Evolutionary conservation across 1,140 invertebrate species (phyloP).

Genomic region (Panagrolaimus sp.): DNA sequence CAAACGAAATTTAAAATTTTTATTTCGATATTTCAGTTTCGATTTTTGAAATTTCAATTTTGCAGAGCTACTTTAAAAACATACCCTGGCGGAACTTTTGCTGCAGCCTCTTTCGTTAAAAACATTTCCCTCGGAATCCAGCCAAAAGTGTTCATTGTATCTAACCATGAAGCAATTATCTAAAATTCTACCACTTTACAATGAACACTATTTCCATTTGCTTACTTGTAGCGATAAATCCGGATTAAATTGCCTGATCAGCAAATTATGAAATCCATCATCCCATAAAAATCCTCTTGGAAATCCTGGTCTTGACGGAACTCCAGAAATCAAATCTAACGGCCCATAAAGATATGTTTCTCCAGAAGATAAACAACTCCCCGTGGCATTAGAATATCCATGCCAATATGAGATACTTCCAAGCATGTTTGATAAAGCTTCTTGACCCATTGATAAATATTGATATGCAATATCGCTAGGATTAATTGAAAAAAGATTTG

Average conservation of each 20-base stretch:
- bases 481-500: too few relatives aligned
- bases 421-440: conserved; percentile 81
- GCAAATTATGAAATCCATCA: conserved; percentile 93
- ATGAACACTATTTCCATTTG: neutral
- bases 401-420: conserved; percentile 71
- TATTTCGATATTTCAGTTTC: too few relatives aligned
- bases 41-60: too few relatives aligned
- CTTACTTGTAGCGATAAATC: conserved; percentile 61
- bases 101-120: conserved; percentile 73
- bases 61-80: too few relatives aligned
- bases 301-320: conserved; percentile 94
- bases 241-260: conserved; percentile 81
- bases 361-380: too few relatives aligned
- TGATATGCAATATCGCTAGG: too few relatives aligned
- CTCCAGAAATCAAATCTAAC: conserved; percentile 79
- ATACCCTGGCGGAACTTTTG: conserved; percentile 75
- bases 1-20: too few relatives aligned
- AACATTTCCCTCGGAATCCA: conserved; percentile 94
- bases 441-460: neutral
- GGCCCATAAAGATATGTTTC: conserved; percentile 70
- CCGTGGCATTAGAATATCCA: conserved; percentile 8
- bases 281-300: conserved; percentile 98
- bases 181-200: conserved; percentile 14
- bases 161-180: conserved; percentile 79
- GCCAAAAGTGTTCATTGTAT: conserved; percentile 90